phyloP scores from a whole-genome alignment of 2,797 vertebrate genomes.

The Sebastes ruberrimus region DNA sequence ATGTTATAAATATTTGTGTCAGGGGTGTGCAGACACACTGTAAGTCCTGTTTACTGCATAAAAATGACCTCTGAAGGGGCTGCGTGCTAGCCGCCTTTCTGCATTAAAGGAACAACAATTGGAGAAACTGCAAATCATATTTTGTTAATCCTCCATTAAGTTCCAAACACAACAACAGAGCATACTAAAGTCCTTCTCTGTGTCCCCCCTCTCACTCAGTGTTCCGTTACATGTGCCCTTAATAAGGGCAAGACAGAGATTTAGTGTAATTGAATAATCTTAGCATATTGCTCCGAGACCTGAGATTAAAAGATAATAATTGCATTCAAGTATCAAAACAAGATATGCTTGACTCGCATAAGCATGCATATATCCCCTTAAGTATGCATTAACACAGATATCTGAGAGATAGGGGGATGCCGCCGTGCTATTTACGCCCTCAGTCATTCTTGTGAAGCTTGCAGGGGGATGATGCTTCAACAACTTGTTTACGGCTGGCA shows the following conservation, averaged over 20 bases:
- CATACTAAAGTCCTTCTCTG: not conserved
- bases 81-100: not conserved
- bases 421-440: constrained; percentile 22
- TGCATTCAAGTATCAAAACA: constrained; percentile 69
- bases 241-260: constrained; percentile 43
- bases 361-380: constrained; percentile 57
- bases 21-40: constrained; percentile 26
- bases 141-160: constrained; percentile 56
- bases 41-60: constrained; percentile 22
- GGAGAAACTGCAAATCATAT: constrained; percentile 44
- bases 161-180: constrained; percentile 48
- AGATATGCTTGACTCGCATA: constrained; percentile 51
- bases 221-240: not conserved
- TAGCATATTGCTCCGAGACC: constrained; percentile 62
- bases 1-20: constrained; percentile 63
- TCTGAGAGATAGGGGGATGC: constrained; percentile 35
- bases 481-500: constrained; percentile 38
- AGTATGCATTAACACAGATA: constrained; percentile 77
- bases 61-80: constrained; percentile 31
- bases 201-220: not conserved
- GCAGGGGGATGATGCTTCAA: constrained; percentile 13
- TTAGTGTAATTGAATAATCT: constrained; percentile 68
- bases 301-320: constrained; percentile 64
- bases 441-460: constrained; percentile 39
- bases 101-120: constrained; percentile 36